These are phyloP conservation scores for Phlogophora meticulosa DNA, from an alignment of 2,888 invertebrate genomes.

Conservation along the genomic window DNA sequence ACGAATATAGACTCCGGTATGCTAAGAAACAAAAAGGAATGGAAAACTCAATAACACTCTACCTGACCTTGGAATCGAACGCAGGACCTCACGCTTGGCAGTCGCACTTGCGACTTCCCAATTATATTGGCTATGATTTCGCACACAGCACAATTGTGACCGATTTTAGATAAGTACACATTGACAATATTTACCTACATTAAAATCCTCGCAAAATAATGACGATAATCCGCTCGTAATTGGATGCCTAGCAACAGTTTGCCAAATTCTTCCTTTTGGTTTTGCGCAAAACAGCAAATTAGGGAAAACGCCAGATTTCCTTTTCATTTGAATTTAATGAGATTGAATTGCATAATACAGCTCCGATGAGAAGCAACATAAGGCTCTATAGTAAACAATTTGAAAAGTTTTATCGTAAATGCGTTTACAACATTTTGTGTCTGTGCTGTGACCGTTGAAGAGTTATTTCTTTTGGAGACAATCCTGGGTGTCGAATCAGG, in stretches of 20 bases:
- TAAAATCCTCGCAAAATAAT: slow-evolving; percentile 11
- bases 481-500: too few relatives aligned
- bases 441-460: too few relatives aligned
- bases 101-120: too few relatives aligned
- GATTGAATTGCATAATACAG: slow-evolving; percentile 15
- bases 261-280: slow-evolving; percentile 16
- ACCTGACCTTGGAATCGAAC: too few relatives aligned
- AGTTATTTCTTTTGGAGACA: too few relatives aligned
- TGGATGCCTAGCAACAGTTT: slow-evolving; percentile 25
- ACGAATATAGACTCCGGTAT: too few relatives aligned
- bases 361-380: not conserved
- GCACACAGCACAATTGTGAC: not conserved
- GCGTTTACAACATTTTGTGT: too few relatives aligned
- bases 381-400: not conserved
- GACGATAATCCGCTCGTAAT: slow-evolving; percentile 36
- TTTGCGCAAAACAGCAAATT: slow-evolving; percentile 1
- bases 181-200: not conserved
- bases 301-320: slow-evolving; percentile 34
- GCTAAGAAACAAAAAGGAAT: too few relatives aligned
- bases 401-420: too few relatives aligned
- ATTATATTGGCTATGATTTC: not conserved
- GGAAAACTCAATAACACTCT: too few relatives aligned
- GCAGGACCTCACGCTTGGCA: too few relatives aligned
- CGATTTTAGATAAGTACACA: not conserved
- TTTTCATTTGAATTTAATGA: slow-evolving; percentile 30